Conservation (phyloP, 2,797 vertebrate genomes). For the Manis pentadactyla region DNA sequence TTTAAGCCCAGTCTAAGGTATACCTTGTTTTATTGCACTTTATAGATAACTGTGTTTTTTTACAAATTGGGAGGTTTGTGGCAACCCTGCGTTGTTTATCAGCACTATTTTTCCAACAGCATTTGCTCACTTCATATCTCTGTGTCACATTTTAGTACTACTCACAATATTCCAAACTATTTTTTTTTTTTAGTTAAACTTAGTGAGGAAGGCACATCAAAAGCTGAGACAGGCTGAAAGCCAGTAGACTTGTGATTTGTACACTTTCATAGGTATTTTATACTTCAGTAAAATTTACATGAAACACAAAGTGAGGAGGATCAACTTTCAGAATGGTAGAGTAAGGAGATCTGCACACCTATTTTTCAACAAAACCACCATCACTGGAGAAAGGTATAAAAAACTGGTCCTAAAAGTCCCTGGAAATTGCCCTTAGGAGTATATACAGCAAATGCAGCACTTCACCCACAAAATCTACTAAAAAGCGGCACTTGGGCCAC, state of each 20-base stretch:
- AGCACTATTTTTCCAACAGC: too few relatives aligned
- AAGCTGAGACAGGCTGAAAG: too few relatives aligned
- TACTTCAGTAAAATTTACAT: background rate
- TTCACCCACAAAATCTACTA: background rate
- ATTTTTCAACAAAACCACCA: background rate
- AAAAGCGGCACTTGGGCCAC: background rate
- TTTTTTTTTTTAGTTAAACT: too few relatives aligned
- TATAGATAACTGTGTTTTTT: too few relatives aligned
- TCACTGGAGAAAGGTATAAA: background rate
- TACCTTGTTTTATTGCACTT: background rate
- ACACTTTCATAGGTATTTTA: background rate
- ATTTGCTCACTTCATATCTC: too few relatives aligned
- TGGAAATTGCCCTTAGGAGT: background rate
- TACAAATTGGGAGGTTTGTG: too few relatives aligned
- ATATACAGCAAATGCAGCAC: background rate
- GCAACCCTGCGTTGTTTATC: too few relatives aligned
- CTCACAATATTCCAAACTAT: too few relatives aligned
- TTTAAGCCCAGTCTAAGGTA: background rate
- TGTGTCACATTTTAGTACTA: too few relatives aligned
- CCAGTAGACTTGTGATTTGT: background rate
- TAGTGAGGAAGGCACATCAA: too few relatives aligned
- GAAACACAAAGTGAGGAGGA: background rate
- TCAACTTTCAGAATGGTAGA: background rate
- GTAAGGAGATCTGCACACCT: background rate
- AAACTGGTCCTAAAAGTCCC: background rate